phyloP scores from a whole-genome alignment of 2,797 vertebrate genomes.

The Characodon lateralis region DNA sequence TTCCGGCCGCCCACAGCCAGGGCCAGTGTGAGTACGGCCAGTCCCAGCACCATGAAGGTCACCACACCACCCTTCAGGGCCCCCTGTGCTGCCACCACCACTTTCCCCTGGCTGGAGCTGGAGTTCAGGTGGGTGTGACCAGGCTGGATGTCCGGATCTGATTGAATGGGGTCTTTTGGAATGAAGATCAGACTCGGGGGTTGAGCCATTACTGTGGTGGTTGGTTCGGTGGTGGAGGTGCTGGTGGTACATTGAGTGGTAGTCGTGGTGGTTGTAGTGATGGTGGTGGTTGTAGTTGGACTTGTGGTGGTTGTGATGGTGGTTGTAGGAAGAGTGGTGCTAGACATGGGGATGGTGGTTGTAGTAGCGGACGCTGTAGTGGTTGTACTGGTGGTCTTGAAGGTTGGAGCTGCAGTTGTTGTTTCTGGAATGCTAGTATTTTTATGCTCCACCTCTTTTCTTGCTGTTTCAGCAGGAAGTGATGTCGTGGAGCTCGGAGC shows the following conservation, averaged over 20 bases:
- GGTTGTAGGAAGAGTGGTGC: background rate
- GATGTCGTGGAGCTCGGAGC: slow-evolving; percentile 21
- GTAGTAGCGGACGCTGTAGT: background rate
- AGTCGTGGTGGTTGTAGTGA: slow-evolving; percentile 26
- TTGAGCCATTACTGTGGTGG: slow-evolving; percentile 22
- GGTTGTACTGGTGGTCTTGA: slow-evolving; percentile 27
- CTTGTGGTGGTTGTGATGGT: slow-evolving; percentile 13
- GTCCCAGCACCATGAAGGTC: slow-evolving; percentile 84
- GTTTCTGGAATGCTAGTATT: slow-evolving; percentile 26
- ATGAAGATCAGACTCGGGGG: slow-evolving; percentile 33
- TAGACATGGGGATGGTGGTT: slow-evolving; percentile 14
- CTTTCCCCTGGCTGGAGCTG: slow-evolving; percentile 21
- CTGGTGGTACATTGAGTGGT: slow-evolving; percentile 9
- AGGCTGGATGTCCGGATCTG: slow-evolving; percentile 21
- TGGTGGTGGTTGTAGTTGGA: background rate
- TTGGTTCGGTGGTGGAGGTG: slow-evolving; percentile 1
- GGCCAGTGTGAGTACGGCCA: slow-evolving; percentile 83
- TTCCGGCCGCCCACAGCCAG: slow-evolving; percentile 83
- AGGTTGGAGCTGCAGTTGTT: background rate
- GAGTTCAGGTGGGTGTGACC: slow-evolving; percentile 38
- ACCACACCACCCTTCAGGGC: slow-evolving; percentile 83
- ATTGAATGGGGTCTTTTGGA: slow-evolving; percentile 46
- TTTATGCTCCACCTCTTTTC: slow-evolving; percentile 25
- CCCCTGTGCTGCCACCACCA: slow-evolving; percentile 20
- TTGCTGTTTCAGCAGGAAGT: slow-evolving; percentile 21